A percentile compares a stretch with the other conserved stretches of the same genome.
phyloP scores from a whole-genome alignment of 2,888 invertebrate genomes.

The Cybosia mesomella region DNA sequence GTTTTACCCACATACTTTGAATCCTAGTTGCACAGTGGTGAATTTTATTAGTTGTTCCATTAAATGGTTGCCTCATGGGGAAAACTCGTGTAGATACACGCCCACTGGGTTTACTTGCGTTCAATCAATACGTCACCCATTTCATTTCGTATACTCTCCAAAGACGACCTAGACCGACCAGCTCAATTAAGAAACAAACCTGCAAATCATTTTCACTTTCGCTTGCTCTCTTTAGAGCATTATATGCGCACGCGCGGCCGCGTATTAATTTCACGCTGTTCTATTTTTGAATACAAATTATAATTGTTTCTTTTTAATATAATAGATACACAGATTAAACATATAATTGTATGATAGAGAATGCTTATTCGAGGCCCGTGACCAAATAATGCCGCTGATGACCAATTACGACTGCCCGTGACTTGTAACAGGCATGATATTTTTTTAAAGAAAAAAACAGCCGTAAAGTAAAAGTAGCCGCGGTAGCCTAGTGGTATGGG shows the following conservation, averaged over 20 bases:
- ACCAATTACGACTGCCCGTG: background rate
- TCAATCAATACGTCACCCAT: no score
- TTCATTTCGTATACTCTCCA: background rate
- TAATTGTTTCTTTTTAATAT: constrained; percentile 33
- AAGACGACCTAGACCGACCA: background rate
- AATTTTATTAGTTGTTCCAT: no score
- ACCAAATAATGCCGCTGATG: background rate
- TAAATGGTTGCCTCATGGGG: no score
- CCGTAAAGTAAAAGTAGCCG: no score
- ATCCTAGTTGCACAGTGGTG: no score
- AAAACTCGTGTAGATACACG: no score
- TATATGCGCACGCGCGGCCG: constrained; percentile 15
- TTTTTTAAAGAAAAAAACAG: background rate
- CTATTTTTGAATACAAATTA: constrained; percentile 24
- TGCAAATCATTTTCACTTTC: constrained; percentile 33
- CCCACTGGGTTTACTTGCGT: no score
- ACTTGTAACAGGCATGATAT: background rate
- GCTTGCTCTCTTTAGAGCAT: constrained; percentile 21
- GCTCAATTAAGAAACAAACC: background rate
- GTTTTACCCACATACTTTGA: no score
- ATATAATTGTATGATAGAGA: constrained; percentile 22
- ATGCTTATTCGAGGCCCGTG: background rate
- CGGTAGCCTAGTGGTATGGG: no score
- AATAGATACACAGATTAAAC: constrained; percentile 37
- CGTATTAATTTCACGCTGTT: constrained; percentile 25